Percentiles rank a stretch among this genome's conserved stretches.
Evolutionary conservation across 2,888 invertebrate species (phyloP).

Genomic region (Chloromyia formosa): DNA sequence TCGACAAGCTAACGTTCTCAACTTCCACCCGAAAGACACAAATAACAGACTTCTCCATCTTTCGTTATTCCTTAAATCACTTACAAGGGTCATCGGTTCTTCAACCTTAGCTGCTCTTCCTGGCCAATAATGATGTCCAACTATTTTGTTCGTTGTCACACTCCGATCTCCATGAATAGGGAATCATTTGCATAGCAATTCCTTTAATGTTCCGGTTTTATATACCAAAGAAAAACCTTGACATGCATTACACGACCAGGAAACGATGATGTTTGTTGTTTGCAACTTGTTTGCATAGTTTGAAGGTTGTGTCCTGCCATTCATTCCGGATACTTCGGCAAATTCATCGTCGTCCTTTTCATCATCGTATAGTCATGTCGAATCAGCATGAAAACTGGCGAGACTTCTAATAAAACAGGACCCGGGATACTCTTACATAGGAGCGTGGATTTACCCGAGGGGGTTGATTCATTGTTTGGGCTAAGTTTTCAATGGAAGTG

Average conservation of each 20-base stretch:
- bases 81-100: slow-evolving; percentile 17
- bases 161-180: slow-evolving; percentile 24
- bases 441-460: neutral
- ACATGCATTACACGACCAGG: slow-evolving; percentile 54
- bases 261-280: slow-evolving; percentile 53
- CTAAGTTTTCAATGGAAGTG: neutral
- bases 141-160: slow-evolving; percentile 29
- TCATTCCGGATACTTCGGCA: neutral
- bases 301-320: neutral
- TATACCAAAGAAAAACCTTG: slow-evolving; percentile 52
- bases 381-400: too few relatives aligned
- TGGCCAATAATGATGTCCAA: slow-evolving; percentile 5
- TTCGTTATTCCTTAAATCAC: slow-evolving; percentile 22
- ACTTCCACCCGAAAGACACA: neutral
- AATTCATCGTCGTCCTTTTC: too few relatives aligned
- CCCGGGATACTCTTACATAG: too few relatives aligned
- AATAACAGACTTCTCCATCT: slow-evolving; percentile 14
- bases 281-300: slow-evolving; percentile 44
- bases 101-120: neutral
- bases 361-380: too few relatives aligned
- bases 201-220: slow-evolving; percentile 41
- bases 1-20: too few relatives aligned
- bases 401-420: too few relatives aligned
- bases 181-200: slow-evolving; percentile 44
- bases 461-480: slow-evolving; percentile 20